These are phyloP conservation scores for Gobionotothen gibberifrons DNA, from an alignment of 2,797 vertebrate species.

Conservation along the genomic window DNA sequence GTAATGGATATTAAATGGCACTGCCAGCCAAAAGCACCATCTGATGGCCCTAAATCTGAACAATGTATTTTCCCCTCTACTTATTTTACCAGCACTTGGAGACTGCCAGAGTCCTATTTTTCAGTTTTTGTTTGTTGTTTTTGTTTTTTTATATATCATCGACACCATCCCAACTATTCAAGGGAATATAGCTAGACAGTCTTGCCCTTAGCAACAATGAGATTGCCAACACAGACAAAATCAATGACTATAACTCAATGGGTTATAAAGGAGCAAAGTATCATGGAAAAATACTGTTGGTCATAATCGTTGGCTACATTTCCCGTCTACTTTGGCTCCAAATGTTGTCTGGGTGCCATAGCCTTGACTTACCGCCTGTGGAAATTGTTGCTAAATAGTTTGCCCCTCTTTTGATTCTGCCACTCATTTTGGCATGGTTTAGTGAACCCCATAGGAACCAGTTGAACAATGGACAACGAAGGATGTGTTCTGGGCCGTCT, in stretches of 20 bases:
- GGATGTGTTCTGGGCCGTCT: not conserved
- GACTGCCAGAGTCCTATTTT: conserved; percentile 30
- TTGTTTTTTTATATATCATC: conserved; percentile 28
- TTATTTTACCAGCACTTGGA: conserved; percentile 15
- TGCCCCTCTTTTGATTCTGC: conserved; percentile 38
- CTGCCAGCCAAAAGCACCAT: conserved; percentile 9
- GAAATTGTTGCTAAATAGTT: conserved; percentile 51
- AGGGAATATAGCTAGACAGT: conserved; percentile 56
- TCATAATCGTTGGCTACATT: conserved; percentile 67
- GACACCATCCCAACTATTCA: conserved; percentile 57
- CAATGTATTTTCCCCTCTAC: conserved; percentile 15
- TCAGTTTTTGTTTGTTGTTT: conserved; percentile 9
- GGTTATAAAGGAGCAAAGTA: conserved; percentile 58
- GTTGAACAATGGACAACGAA: conserved; percentile 28
- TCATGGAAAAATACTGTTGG: conserved; percentile 56
- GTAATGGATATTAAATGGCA: conserved; percentile 18
- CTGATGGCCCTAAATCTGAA: not conserved
- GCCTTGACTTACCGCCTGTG: conserved; percentile 48
- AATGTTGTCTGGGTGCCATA: conserved; percentile 58
- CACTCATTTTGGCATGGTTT: conserved; percentile 45
- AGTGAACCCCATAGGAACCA: conserved; percentile 34
- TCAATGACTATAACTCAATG: conserved; percentile 61
- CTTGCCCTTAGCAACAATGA: conserved; percentile 58
- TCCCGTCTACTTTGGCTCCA: conserved; percentile 55
- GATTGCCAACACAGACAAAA: conserved; percentile 69